Percentiles rank a stretch among this genome's conserved stretches.
These are phyloP conservation scores for Andrena camellia DNA, from an alignment of 2,888 invertebrate species.

Conservation along the genomic window DNA sequence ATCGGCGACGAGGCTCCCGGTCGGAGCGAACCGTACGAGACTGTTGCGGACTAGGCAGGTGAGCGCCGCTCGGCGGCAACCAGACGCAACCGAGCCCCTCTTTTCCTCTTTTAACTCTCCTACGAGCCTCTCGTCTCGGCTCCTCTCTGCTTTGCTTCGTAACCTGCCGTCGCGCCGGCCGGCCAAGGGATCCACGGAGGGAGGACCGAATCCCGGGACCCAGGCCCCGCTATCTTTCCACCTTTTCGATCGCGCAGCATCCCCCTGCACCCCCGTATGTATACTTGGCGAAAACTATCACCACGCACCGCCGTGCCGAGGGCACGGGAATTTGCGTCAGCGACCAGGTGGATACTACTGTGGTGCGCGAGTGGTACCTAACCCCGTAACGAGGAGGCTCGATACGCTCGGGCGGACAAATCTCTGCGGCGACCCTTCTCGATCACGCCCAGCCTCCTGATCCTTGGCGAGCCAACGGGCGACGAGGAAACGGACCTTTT, in stretches of 20 bases:
- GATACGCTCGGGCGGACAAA: conserved; percentile 22
- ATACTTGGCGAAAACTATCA: background rate
- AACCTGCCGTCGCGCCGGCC: conserved; percentile 50
- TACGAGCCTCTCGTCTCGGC: conserved; percentile 54
- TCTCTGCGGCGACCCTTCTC: conserved; percentile 28
- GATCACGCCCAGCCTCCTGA: background rate
- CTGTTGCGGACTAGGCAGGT: conserved; percentile 75
- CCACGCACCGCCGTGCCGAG: too few relatives aligned
- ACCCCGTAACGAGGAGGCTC: background rate
- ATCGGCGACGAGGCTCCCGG: conserved; percentile 71
- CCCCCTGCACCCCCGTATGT: background rate
- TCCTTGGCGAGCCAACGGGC: conserved; percentile 1
- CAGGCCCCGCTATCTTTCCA: conserved; percentile 28
- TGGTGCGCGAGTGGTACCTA: too few relatives aligned
- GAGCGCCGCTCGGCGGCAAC: conserved; percentile 78
- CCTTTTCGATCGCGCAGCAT: conserved; percentile 6
- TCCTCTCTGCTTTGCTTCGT: conserved; percentile 57
- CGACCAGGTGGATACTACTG: too few relatives aligned
- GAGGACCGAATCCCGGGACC: conserved; percentile 34
- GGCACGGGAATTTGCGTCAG: too few relatives aligned
- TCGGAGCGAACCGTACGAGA: conserved; percentile 73
- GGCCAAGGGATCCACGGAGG: conserved; percentile 47
- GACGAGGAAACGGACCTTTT: conserved; percentile 22
- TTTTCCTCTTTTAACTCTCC: conserved; percentile 73
- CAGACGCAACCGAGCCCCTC: conserved; percentile 73